phyloP scores from a whole-genome alignment of 2,113 vertebrate species.

The Tenrec ecaudatus region DNA sequence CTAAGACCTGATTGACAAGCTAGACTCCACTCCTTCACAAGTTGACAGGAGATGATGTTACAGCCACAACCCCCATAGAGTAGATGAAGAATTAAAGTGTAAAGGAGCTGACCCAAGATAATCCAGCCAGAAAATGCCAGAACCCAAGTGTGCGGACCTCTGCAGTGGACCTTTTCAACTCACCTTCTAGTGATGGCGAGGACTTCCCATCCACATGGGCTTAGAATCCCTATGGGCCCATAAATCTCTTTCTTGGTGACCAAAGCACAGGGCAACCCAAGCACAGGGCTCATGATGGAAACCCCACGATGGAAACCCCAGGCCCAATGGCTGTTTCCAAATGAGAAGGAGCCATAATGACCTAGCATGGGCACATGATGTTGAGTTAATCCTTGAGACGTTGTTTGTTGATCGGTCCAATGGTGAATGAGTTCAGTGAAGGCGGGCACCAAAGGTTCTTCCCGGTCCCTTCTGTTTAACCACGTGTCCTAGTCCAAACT shows the following conservation, averaged over 20 bases:
- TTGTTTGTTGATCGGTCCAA: not conserved
- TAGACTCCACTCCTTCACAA: too few relatives aligned
- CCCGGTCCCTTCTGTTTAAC: not conserved
- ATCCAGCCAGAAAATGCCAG: too few relatives aligned
- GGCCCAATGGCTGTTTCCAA: not conserved
- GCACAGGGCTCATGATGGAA: not conserved
- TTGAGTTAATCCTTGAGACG: not conserved
- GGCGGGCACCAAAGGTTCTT: not conserved
- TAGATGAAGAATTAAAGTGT: too few relatives aligned
- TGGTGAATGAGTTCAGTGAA: not conserved
- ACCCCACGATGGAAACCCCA: not conserved
- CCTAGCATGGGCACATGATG: not conserved
- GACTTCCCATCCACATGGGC: not conserved
- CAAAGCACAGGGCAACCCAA: too few relatives aligned
- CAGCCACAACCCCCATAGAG: too few relatives aligned
- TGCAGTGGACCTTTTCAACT: not conserved
- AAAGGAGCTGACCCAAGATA: accelerated
- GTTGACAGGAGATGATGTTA: too few relatives aligned
- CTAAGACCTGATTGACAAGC: too few relatives aligned
- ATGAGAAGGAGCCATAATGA: accelerated
- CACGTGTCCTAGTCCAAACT: not conserved
- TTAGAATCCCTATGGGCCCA: not conserved
- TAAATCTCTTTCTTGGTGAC: not conserved
- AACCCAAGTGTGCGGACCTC: too few relatives aligned
- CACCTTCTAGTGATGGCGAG: too few relatives aligned